Percentiles rank a stretch among this genome's conserved stretches.
These are phyloP conservation scores for Ochropleura leucogaster DNA, from an alignment of 2,888 invertebrate genomes.

Conservation along the genomic window DNA sequence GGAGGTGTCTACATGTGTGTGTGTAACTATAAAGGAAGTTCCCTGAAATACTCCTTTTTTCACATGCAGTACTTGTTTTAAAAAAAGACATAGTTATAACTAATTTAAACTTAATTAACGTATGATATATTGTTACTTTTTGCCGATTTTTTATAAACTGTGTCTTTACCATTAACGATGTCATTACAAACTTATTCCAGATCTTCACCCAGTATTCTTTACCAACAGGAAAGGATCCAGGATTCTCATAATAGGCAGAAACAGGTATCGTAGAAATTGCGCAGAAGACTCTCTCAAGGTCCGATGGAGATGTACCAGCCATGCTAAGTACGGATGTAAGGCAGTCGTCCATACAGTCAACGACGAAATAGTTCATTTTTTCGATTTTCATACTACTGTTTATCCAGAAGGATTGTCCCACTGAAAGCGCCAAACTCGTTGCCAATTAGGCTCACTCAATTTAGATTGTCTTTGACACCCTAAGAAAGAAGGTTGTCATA, in stretches of 20 bases:
- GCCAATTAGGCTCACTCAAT: too few species aligned
- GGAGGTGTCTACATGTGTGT: conserved; percentile 30
- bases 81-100: too few species aligned
- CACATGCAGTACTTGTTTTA: too few species aligned
- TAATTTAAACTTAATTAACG: too few species aligned
- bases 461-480: too few species aligned
- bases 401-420: neutral
- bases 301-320: conserved; percentile 74
- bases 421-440: too few species aligned
- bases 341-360: conserved; percentile 68
- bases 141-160: neutral
- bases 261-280: conserved; percentile 67
- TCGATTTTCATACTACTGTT: conserved; percentile 67
- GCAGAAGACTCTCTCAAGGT: conserved; percentile 49
- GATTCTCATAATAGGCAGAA: conserved; percentile 65
- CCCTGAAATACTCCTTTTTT: too few species aligned
- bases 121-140: neutral
- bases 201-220: conserved; percentile 46
- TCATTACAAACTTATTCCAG: conserved; percentile 47
- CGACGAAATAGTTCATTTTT: conserved; percentile 68
- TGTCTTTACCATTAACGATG: neutral
- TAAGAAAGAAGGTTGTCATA: too few species aligned
- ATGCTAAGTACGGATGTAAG: conserved; percentile 69
- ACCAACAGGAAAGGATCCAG: conserved; percentile 66
- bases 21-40: too few species aligned